Evolutionary conservation across 2,113 vertebrate genomes (phyloP).

Genomic region (Jacana jacana): DNA sequence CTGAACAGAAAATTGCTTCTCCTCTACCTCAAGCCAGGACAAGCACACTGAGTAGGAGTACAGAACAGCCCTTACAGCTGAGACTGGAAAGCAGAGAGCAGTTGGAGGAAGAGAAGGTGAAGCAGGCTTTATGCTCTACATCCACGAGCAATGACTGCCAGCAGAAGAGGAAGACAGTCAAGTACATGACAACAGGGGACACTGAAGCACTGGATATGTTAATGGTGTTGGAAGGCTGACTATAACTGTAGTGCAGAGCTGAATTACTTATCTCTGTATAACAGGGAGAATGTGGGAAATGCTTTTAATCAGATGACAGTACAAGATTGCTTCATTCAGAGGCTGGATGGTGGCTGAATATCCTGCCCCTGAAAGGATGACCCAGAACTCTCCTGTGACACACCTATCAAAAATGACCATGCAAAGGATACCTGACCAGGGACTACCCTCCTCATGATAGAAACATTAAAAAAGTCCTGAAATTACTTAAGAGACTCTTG

Average conservation of each 20-base stretch:
- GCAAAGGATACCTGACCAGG: background rate
- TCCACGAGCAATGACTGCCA: background rate
- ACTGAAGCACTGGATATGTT: background rate
- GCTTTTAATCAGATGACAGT: background rate
- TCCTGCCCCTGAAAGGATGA: background rate
- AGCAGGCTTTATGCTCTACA: background rate
- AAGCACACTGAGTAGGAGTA: background rate
- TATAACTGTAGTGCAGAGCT: background rate
- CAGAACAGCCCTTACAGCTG: background rate
- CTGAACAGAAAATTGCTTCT: too few species aligned
- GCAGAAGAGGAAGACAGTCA: background rate
- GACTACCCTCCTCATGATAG: background rate
- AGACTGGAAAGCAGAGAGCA: background rate
- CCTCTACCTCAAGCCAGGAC: too few species aligned
- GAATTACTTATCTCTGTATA: background rate
- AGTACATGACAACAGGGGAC: background rate
- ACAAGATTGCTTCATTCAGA: background rate
- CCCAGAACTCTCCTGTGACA: background rate
- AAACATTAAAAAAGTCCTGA: background rate
- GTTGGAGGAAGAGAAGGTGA: background rate
- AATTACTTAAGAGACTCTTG: background rate
- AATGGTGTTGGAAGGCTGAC: rapidly evolving
- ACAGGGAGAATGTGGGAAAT: background rate
- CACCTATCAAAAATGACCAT: background rate
- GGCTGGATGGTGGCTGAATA: background rate